phyloP scores from a whole-genome alignment of 2,797 vertebrate species.

The Muscicapa striata region DNA sequence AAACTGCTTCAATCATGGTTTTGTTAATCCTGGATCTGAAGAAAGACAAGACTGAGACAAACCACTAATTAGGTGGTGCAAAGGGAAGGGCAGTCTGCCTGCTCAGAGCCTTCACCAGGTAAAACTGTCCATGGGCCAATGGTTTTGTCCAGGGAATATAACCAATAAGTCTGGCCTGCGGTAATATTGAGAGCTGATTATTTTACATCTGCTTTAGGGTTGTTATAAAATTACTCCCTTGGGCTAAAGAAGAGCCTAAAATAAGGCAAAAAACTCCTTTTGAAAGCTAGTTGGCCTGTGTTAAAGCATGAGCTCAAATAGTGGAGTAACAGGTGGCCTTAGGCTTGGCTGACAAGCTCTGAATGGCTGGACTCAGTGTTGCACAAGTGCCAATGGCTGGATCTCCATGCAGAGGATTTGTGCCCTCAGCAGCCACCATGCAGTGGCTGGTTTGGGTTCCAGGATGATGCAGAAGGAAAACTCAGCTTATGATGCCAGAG shows the following conservation, averaged over 20 bases:
- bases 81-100: background rate
- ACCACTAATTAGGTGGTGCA: too few species aligned
- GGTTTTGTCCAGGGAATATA: background rate
- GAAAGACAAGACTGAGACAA: too few species aligned
- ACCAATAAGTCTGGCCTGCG: background rate
- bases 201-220: background rate
- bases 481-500: background rate
- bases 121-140: background rate
- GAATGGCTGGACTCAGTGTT: background rate
- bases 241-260: background rate
- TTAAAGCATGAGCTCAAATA: background rate
- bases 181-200: background rate
- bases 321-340: background rate
- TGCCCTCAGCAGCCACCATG: background rate
- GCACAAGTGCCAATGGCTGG: background rate
- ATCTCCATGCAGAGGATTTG: background rate
- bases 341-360: background rate
- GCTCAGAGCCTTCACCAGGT: background rate
- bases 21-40: too few species aligned
- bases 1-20: too few species aligned
- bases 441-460: background rate
- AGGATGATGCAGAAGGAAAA: background rate
- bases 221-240: background rate
- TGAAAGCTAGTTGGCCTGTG: background rate
- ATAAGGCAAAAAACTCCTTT: background rate